phyloP scores from a whole-genome alignment of 1,140 invertebrate genomes.

The Glossosoma conforme region DNA sequence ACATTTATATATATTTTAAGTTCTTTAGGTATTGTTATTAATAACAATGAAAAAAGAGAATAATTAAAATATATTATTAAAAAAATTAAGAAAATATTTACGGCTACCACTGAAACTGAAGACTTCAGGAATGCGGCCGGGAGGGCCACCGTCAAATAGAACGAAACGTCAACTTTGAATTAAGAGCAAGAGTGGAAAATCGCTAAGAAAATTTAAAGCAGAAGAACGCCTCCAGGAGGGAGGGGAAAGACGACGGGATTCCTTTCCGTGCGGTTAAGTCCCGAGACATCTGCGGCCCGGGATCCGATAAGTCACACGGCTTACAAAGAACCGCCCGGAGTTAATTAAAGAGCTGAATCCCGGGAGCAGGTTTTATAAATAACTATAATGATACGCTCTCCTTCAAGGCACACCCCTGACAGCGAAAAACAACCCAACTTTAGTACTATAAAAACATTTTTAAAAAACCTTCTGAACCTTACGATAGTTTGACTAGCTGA shows the following conservation, averaged over 20 bases:
- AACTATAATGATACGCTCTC: too few species aligned
- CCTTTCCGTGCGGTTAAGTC: constrained; percentile 27
- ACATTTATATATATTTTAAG: too few species aligned
- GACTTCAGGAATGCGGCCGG: neutral
- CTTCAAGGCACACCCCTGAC: too few species aligned
- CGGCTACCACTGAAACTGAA: constrained; percentile 3
- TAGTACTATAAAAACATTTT: too few species aligned
- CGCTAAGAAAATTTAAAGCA: constrained; percentile 28
- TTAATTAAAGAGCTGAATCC: constrained; percentile 30
- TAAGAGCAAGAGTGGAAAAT: constrained; percentile 19
- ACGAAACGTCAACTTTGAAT: constrained; percentile 25
- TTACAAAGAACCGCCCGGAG: constrained; percentile 31
- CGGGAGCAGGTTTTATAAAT: constrained; percentile 31
- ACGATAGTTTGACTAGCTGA: too few species aligned
- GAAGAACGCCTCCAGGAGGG: constrained; percentile 7
- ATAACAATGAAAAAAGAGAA: too few species aligned
- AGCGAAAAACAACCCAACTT: too few species aligned
- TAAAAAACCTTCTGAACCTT: too few species aligned
- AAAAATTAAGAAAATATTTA: too few species aligned
- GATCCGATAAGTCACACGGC: constrained; percentile 28
- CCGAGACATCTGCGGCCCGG: constrained; percentile 22
- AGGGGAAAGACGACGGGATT: constrained; percentile 16
- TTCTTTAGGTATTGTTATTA: too few species aligned
- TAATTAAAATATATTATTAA: too few species aligned
- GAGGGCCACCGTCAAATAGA: constrained; percentile 6